These are phyloP conservation scores for Mizuhopecten yessoensis DNA, from an alignment of 1,140 invertebrate species.

Conservation along the genomic window DNA sequence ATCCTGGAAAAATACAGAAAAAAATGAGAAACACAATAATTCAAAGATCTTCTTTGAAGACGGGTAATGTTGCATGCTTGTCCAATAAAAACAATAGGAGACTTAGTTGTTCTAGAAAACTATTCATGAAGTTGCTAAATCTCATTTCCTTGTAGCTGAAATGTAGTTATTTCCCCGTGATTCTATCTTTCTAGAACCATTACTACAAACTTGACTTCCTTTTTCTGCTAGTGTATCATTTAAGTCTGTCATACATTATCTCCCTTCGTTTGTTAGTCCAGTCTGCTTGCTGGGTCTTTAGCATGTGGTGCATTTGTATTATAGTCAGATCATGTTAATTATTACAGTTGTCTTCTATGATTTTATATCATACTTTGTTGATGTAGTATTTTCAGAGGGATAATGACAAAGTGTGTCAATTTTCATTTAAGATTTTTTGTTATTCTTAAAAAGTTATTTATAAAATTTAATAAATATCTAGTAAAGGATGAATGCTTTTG, in stretches of 20 bases:
- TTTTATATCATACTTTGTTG: conserved; percentile 29
- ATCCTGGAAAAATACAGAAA: no score
- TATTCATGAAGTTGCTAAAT: not conserved
- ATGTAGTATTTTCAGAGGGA: conserved; percentile 29
- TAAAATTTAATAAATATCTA: conserved; percentile 30
- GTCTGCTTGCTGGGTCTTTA: not conserved
- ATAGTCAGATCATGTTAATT: conserved; percentile 29
- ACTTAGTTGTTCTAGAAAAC: not conserved
- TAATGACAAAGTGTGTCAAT: conserved; percentile 28
- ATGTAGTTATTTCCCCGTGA: no score
- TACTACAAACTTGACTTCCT: not conserved
- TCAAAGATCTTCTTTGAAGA: no score
- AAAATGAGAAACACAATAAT: no score
- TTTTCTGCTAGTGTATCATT: not conserved
- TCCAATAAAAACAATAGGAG: not conserved
- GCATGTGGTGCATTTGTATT: conserved; percentile 36
- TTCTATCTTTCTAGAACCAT: not conserved
- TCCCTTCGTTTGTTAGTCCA: not conserved
- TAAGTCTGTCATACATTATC: conserved; percentile 25
- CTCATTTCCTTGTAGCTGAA: not conserved
- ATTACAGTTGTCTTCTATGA: conserved; percentile 20
- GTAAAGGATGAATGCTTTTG: not conserved
- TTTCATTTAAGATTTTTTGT: conserved; percentile 40
- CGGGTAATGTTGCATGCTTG: not conserved
- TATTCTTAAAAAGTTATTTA: conserved; percentile 40